Evolutionary conservation across 1,140 invertebrate genomes (phyloP), one percentile per base, ranked within the genome.

Genomic region (Dendrolimus kikuchii): DNA sequence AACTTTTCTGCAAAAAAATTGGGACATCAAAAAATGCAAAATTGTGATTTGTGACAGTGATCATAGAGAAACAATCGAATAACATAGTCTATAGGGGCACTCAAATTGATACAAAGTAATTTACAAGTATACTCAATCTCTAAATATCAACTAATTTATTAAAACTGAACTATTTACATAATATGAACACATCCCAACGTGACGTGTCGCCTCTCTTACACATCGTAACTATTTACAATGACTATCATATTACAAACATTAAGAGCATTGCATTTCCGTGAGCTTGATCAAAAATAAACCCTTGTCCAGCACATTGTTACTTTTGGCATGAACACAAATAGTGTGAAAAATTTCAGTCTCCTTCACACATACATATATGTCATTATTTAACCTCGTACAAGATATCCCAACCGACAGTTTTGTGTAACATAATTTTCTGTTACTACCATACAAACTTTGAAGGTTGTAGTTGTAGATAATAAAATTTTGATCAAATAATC

Each of bases 21-120:
- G 71, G 71, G 66, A 71, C 54, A 58, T 49, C 69, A 59, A 64
- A 75, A 83, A 83, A 81, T 85, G 71, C 74, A 77, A 77, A 76
- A 80, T 83, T 86, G 81, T 85, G 74, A 86, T 86, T 87, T 85
- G 81, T 87, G 86, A 88, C 83, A 77, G 77, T 87, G 77, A 79
- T 80, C 68, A 72, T 74, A 77, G 59, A 78, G 62, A 73, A 77
- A 77, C 77, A 78, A 81, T 83, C 62, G 57, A 74, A 76, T 73
- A 23, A 23, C 3, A 77, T 72, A 78, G 68, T 77, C 77, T 75
- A 81, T 62, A 68, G 76, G 76, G 71, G 75, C 76, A 81, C 77
- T 81, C 76, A 64, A 74, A 77, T 82, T 79, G 77, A 81, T 85
- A 86, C 74, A 82, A 85, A 64, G 64, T 78, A 85, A 86, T 87